A percentile compares a stretch with the other conserved stretches of the same genome.
Evolutionary conservation across 2,113 vertebrate genomes (phyloP).

Genomic region (Ia io): DNA sequence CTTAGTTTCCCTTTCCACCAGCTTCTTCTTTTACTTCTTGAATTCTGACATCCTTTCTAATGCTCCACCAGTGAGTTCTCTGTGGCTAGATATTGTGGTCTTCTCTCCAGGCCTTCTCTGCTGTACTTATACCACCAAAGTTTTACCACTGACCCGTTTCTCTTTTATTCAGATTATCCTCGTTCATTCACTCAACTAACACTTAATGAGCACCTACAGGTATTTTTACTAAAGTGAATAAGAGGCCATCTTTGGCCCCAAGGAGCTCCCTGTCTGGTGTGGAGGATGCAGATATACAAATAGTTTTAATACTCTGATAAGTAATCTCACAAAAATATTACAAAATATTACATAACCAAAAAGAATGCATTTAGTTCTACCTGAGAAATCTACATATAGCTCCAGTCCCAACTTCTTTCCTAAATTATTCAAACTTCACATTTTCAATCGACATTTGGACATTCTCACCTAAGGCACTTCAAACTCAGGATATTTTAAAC

Average conservation of each 20-base stretch:
- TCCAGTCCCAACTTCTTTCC: background rate
- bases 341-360: background rate
- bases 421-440: slow-evolving; percentile 7
- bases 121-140: background rate
- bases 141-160: background rate
- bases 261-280: background rate
- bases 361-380: background rate
- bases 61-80: background rate
- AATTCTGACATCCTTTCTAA: slow-evolving; percentile 22
- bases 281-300: background rate
- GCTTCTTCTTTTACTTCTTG: slow-evolving; percentile 34
- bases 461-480: background rate
- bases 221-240: background rate
- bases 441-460: background rate
- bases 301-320: slow-evolving; percentile 16
- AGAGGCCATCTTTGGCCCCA: background rate
- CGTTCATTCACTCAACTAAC: background rate
- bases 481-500: slow-evolving; percentile 14
- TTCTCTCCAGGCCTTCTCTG: background rate
- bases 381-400: background rate
- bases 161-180: background rate
- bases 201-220: background rate
- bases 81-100: background rate
- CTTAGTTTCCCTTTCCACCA: background rate
- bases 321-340: background rate